Conservation (phyloP, 2,113 vertebrate genomes). For the Pampusana beccarii region DNA sequence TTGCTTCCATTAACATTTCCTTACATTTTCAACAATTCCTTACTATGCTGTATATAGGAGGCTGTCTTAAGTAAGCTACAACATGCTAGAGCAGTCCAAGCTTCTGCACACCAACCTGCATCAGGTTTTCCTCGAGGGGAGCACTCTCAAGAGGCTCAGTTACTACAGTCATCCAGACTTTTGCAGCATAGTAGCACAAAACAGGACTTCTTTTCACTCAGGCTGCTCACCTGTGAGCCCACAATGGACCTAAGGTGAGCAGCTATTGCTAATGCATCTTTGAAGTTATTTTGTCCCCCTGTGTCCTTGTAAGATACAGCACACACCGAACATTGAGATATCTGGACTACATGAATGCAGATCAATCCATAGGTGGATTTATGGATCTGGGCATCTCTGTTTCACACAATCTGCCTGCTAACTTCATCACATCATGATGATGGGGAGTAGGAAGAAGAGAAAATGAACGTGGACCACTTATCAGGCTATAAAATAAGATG, state of each 20-base stretch:
- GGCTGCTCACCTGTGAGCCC: not conserved
- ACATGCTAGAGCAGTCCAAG: not conserved
- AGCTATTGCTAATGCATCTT: not conserved
- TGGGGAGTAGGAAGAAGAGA: not conserved
- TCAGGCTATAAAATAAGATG: slow-evolving; percentile 24
- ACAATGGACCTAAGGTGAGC: not conserved
- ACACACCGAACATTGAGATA: not conserved
- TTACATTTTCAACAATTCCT: not conserved
- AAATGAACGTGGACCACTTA: not conserved
- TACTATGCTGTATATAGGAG: not conserved
- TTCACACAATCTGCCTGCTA: not conserved
- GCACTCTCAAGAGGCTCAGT: not conserved
- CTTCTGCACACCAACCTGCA: not conserved
- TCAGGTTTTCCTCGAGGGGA: not conserved
- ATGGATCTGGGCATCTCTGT: not conserved
- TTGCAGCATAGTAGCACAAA: not conserved
- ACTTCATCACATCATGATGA: not conserved
- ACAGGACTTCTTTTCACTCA: not conserved
- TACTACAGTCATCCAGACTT: not conserved
- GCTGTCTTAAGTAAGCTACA: not conserved
- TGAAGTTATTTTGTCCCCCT: not conserved
- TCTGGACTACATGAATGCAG: not conserved
- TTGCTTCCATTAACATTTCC: not conserved
- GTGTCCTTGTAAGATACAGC: not conserved
- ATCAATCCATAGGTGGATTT: not conserved